Percentiles rank a stretch among this genome's conserved stretches.
Conservation (phyloP, 2,888 invertebrate genomes). For the Melanotus villosus region DNA sequence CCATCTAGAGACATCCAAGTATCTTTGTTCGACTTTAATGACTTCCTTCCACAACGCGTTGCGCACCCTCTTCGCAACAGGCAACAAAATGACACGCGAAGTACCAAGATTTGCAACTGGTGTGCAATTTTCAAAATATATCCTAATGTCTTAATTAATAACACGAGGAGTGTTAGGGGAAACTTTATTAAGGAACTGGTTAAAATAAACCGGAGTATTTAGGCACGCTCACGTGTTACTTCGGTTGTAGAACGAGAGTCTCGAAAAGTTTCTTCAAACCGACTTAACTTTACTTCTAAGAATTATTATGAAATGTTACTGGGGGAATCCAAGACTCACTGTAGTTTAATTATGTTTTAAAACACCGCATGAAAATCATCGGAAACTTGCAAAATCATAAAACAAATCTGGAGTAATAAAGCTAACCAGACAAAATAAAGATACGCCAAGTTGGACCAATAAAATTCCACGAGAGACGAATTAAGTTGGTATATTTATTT, state of each 20-base stretch:
- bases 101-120: conserved; percentile 8
- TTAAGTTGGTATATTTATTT: background rate
- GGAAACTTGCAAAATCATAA: background rate
- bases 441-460: background rate
- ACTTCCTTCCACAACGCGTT: conserved; percentile 15
- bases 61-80: background rate
- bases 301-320: conserved; percentile 35
- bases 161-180: conserved; percentile 3
- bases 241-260: conserved; percentile 29
- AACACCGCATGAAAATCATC: too few relatives aligned
- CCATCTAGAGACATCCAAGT: conserved; percentile 20
- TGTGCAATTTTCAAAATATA: conserved; percentile 6
- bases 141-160: conserved; percentile 14
- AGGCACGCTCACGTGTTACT: conserved; percentile 27
- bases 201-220: conserved; percentile 26
- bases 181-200: conserved; percentile 27
- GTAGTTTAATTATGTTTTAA: too few relatives aligned
- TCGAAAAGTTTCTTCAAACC: conserved; percentile 36
- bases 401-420: background rate
- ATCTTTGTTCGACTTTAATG: conserved; percentile 25
- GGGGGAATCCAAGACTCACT: background rate
- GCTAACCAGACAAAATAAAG: conserved; percentile 20
- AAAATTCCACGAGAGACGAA: conserved; percentile 7
- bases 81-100: conserved; percentile 9
- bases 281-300: conserved; percentile 22